Evolutionary conservation across 2,888 invertebrate species (phyloP).

Genomic region (Rambutsinella grinnellia): DNA sequence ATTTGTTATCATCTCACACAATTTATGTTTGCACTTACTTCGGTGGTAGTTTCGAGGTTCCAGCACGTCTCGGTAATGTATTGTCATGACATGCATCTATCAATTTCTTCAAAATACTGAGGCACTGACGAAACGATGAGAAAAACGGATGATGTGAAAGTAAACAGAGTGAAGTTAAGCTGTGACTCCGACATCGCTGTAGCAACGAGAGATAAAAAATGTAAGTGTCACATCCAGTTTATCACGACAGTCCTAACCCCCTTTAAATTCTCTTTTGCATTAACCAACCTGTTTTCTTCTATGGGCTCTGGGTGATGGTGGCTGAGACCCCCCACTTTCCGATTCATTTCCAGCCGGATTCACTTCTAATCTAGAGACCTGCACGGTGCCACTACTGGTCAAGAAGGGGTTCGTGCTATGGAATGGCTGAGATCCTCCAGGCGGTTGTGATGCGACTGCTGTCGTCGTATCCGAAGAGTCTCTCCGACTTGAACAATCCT

Average conservation of each 20-base stretch:
- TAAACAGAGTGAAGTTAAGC: conserved; percentile 96
- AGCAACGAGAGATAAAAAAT: conserved; percentile 6
- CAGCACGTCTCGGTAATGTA: conserved; percentile 87
- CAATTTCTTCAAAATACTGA: conserved; percentile 93
- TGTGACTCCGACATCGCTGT: conserved; percentile 89
- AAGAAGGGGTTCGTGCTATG: conserved; percentile 67
- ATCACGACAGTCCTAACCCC: background rate
- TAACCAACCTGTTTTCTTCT: conserved; percentile 79
- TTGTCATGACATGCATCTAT: conserved; percentile 98
- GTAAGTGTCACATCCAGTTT: no score
- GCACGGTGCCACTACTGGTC: conserved; percentile 47
- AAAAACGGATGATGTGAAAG: conserved; percentile 99
- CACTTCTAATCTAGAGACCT: conserved; percentile 75
- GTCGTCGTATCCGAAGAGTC: conserved; percentile 74
- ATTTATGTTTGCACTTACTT: conserved; percentile 79
- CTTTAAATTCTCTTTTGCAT: background rate
- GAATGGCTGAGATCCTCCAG: conserved; percentile 71
- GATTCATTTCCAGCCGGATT: conserved; percentile 81
- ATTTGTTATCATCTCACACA: no score
- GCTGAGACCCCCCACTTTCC: conserved; percentile 89
- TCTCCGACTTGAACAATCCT: conserved; percentile 81
- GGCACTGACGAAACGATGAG: conserved; percentile 97
- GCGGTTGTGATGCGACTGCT: conserved; percentile 71
- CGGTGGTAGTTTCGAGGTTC: conserved; percentile 87
- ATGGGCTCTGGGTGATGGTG: conserved; percentile 86